Conservation (phyloP, 2,888 invertebrate species). For the Cremastinae sp. region DNA sequence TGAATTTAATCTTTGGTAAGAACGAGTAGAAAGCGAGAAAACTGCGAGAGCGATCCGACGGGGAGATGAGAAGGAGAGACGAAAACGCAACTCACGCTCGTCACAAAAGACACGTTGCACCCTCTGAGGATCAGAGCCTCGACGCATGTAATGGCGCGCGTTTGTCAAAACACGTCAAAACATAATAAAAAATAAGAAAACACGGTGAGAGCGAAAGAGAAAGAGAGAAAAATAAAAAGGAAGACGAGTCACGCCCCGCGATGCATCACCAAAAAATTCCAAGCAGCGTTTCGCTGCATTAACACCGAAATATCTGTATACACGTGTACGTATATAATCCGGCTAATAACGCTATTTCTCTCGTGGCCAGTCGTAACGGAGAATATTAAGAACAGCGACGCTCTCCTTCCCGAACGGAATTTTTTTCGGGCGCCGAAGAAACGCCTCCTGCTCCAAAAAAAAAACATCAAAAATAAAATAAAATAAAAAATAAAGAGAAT, state of each 20-base stretch:
- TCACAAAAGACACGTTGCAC: slow-evolving; percentile 38
- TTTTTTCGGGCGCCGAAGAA: slow-evolving; percentile 28
- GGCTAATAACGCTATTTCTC: slow-evolving; percentile 42
- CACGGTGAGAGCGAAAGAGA: slow-evolving; percentile 8
- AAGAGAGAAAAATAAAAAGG: slow-evolving; percentile 22
- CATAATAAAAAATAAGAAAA: slow-evolving; percentile 62
- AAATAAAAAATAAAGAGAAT: no score
- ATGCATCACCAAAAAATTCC: slow-evolving; percentile 72
- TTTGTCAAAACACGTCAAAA: slow-evolving; percentile 80
- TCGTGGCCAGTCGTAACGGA: slow-evolving; percentile 23
- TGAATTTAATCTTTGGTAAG: neutral
- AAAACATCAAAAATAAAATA: neutral
- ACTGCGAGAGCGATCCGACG: slow-evolving; percentile 58
- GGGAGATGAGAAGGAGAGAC: slow-evolving; percentile 43
- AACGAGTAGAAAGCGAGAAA: slow-evolving; percentile 4
- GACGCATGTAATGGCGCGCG: slow-evolving; percentile 76
- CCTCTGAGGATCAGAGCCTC: slow-evolving; percentile 28
- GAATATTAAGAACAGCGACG: slow-evolving; percentile 53
- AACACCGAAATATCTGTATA: slow-evolving; percentile 1
- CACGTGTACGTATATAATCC: slow-evolving; percentile 7
- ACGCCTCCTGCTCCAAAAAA: slow-evolving; percentile 31
- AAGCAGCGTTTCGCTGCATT: slow-evolving; percentile 23
- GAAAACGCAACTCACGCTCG: slow-evolving; percentile 44
- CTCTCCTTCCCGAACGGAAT: slow-evolving; percentile 30
- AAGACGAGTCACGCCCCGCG: slow-evolving; percentile 74